A percentile compares a stretch with the other conserved stretches of the same genome.
These are phyloP conservation scores for Orius insidiosus DNA, from an alignment of 1,140 invertebrate genomes.

Conservation along the genomic window DNA sequence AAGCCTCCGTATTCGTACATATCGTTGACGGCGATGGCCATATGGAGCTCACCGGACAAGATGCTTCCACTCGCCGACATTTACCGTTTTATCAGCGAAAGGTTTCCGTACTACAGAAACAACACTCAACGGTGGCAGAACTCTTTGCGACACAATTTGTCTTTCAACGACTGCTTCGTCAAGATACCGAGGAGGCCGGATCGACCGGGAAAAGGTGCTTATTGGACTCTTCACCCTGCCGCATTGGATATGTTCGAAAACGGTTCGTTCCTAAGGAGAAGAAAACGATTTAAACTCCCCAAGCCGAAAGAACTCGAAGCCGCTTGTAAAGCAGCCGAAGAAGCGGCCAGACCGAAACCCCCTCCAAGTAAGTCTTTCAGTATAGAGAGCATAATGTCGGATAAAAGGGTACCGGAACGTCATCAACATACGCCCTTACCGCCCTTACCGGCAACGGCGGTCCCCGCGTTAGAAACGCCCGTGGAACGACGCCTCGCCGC, in stretches of 20 bases:
- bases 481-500: no score
- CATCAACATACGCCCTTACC: no score
- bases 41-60: conserved; percentile 83
- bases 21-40: conserved; percentile 91
- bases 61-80: conserved; percentile 90
- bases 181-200: conserved; percentile 78
- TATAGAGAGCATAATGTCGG: conserved; percentile 31
- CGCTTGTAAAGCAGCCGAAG: conserved; percentile 9
- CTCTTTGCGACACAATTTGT: conserved; percentile 69
- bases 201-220: conserved; percentile 76
- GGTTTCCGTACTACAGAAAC: conserved; percentile 77
- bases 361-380: conserved; percentile 20
- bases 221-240: conserved; percentile 76
- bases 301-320: conserved; percentile 42
- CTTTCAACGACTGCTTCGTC: conserved; percentile 89
- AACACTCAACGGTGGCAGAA: conserved; percentile 82
- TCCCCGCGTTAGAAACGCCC: no score
- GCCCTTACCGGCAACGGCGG: no score
- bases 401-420: conserved; percentile 8
- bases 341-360: conserved; percentile 15
- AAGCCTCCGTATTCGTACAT: conserved; percentile 97
- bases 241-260: conserved; percentile 92
- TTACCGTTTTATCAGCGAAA: conserved; percentile 81
- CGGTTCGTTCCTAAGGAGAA: conserved; percentile 67
- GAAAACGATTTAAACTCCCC: conserved; percentile 75